Evolutionary conservation across 2,113 vertebrate genomes (phyloP).

Genomic region (Mus pahari): DNA sequence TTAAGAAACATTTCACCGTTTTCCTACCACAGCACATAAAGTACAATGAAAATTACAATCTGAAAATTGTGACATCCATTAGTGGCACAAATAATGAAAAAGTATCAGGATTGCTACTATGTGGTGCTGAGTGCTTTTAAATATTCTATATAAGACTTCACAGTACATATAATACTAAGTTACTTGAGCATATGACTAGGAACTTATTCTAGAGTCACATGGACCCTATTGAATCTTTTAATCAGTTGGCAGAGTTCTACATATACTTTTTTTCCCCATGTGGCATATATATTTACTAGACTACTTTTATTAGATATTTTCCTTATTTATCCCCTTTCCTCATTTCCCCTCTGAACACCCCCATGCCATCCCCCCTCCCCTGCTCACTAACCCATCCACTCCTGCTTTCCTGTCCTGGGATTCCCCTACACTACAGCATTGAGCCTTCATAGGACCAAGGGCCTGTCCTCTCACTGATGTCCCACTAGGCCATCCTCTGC

Average conservation of each 20-base stretch:
- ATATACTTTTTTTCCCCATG: too few species aligned
- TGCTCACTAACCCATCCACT: too few species aligned
- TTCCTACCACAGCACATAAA: not conserved
- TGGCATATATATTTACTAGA: too few species aligned
- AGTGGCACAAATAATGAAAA: not conserved
- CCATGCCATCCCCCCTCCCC: too few species aligned
- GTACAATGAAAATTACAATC: not conserved
- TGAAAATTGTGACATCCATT: not conserved
- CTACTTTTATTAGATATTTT: too few species aligned
- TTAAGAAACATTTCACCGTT: not conserved
- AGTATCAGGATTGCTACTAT: not conserved
- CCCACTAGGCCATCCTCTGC: too few species aligned
- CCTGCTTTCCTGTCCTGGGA: too few species aligned
- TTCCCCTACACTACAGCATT: too few species aligned
- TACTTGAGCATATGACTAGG: not conserved
- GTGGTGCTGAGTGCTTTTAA: conserved; percentile 15
- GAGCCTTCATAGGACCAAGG: too few species aligned
- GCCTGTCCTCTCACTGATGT: too few species aligned
- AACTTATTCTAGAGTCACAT: not conserved
- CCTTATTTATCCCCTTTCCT: too few species aligned
- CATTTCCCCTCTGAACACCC: too few species aligned
- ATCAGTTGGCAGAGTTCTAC: not conserved
- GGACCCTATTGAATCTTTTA: not conserved
- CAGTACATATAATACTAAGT: not conserved
- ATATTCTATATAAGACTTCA: not conserved